These are phyloP conservation scores for Pogonocichla stellata DNA, from an alignment of 2,113 vertebrate species.

Conservation along the genomic window DNA sequence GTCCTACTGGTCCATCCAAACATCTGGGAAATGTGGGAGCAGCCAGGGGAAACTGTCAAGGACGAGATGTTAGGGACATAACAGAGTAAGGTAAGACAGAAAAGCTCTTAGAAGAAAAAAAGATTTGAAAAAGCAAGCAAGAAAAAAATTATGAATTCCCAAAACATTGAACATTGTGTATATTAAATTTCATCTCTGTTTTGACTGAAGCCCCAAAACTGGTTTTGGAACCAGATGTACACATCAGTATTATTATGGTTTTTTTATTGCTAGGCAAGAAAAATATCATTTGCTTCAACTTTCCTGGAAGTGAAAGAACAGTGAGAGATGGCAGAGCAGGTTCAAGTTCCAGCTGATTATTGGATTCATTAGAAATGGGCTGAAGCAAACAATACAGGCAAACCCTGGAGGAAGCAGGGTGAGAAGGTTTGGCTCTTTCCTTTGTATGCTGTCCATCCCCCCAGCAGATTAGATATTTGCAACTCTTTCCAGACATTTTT, in stretches of 20 bases:
- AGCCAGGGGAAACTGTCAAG: not conserved
- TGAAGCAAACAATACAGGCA: not conserved
- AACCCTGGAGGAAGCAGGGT: not conserved
- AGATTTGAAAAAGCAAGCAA: not conserved
- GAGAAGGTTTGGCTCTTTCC: not conserved
- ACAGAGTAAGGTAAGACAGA: not conserved
- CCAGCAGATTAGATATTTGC: not conserved
- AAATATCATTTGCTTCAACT: not conserved
- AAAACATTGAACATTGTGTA: not conserved
- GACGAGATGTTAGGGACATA: not conserved
- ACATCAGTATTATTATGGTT: conserved; percentile 12
- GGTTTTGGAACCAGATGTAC: conserved; percentile 44
- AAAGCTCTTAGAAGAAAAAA: not conserved
- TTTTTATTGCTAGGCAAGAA: conserved; percentile 47
- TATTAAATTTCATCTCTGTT: conserved; percentile 46
- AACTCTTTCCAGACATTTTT: conserved; percentile 1
- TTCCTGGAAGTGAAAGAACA: conserved; percentile 43
- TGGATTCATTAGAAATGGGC: conserved; percentile 17
- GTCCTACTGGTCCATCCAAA: not conserved
- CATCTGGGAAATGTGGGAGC: not conserved
- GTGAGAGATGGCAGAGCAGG: conserved; percentile 9
- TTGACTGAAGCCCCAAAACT: conserved; percentile 36
- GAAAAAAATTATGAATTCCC: not conserved
- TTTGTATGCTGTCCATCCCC: not conserved
- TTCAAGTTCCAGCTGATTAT: conserved; percentile 22